These are phyloP conservation scores for Gymnopithys bicolor DNA, from an alignment of 2,797 vertebrate genomes.

Conservation along the genomic window DNA sequence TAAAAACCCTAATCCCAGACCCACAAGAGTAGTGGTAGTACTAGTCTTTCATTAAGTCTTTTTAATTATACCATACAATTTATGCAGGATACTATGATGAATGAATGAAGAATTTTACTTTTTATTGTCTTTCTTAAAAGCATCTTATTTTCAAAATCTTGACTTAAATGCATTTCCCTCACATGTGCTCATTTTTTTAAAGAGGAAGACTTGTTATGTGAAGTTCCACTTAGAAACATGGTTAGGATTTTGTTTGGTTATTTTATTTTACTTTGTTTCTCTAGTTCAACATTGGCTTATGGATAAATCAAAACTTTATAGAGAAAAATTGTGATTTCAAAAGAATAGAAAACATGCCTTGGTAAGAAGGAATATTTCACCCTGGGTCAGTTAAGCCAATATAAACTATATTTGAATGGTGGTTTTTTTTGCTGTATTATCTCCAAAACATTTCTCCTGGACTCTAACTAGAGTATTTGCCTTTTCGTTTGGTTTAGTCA, in stretches of 20 bases:
- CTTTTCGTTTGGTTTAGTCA: background rate
- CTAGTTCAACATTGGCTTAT: background rate
- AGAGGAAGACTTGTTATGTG: background rate
- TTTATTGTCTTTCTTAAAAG: background rate
- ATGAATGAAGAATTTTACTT: background rate
- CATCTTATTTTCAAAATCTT: background rate
- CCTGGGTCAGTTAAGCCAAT: background rate
- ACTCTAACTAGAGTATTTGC: background rate
- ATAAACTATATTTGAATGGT: background rate
- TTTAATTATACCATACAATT: background rate
- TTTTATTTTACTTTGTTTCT: background rate
- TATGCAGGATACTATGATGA: background rate
- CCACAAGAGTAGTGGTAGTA: background rate
- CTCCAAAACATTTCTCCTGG: background rate
- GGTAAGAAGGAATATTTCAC: background rate
- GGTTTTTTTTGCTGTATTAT: accelerated
- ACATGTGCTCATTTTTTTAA: background rate
- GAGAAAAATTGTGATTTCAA: background rate
- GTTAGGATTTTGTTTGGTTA: background rate
- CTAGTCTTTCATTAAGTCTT: background rate
- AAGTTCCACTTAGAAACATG: background rate
- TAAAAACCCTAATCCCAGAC: background rate
- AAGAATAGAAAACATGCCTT: background rate
- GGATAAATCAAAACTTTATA: background rate
- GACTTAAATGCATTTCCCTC: background rate